Evolutionary conservation across 2,888 invertebrate genomes (phyloP), one percentile per base, ranked within the genome.

Genomic region (Ectobius pallidus): DNA sequence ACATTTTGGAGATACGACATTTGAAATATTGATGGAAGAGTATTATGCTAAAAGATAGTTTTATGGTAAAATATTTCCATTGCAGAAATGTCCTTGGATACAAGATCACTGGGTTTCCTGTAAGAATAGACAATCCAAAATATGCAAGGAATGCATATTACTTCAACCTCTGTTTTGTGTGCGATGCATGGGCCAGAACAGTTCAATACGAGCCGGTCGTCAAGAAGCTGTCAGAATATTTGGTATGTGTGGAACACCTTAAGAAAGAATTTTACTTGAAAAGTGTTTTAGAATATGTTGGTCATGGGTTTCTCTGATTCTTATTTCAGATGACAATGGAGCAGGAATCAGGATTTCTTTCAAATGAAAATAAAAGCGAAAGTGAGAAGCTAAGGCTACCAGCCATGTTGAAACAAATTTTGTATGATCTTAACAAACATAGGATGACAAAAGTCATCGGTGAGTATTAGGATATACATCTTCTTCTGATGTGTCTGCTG

Each of bases 151-250:
- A 98, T 84, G 94, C 95, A n/a, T 94, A 95, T 79, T 92, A 96
- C 75, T 98, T 98, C 85, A 98, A 98, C 84, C 83, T 96, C 32
- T 97, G 97, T 83, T 96, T 98, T 81, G 96, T 97, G 0, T 97
- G 96, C 80, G 94, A 96, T 80, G 91, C 94, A 69, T 91, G 92
- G 86, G 92, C 95, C 0, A 88, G 95, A 73, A 95, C 97, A 0
- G 92, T 94, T 1, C 96, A 95, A 79, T 97, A 96, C 83, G 97
- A 98, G 80, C 92, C 95, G 0, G 94, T 97, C 9, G 94, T 98
- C 0, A 95, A 94, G 80, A 98, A 98, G 82, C 88, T 98, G 69
- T 94, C 96, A 0, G 94, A 95, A 81, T 97, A 96, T 84, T 85
- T 97, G 81, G 91, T 91, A 80, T 86, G 87, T 69, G 14, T 0